These are phyloP conservation scores for Ameiurus melas DNA, from an alignment of 2,113 vertebrate genomes.

Conservation along the genomic window DNA sequence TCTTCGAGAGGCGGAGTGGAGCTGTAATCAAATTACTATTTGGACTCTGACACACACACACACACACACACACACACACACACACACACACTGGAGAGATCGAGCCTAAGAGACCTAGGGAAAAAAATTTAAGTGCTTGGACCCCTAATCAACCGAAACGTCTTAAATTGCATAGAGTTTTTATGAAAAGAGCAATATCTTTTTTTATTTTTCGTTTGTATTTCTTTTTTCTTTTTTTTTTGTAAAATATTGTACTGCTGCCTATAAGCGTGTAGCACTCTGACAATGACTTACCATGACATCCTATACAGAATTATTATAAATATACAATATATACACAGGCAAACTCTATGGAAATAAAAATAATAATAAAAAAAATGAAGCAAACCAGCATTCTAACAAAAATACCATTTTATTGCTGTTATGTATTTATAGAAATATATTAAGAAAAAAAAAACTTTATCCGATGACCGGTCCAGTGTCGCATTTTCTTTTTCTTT, in stretches of 20 bases:
- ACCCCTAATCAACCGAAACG: conserved; percentile 58
- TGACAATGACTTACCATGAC: conserved; percentile 70
- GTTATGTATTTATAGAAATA: conserved; percentile 85
- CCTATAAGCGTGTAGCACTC: conserved; percentile 74
- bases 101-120: conserved; percentile 22
- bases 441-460: conserved; percentile 70
- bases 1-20: neutral
- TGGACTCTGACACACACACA: neutral
- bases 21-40: neutral
- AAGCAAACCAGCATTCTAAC: conserved; percentile 73
- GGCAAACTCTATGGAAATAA: conserved; percentile 50
- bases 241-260: conserved; percentile 71
- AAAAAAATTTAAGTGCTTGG: conserved; percentile 31
- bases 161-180: conserved; percentile 67
- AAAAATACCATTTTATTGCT: conserved; percentile 76
- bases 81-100: conserved; percentile 26
- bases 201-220: conserved; percentile 31
- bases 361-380: conserved; percentile 55
- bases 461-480: conserved; percentile 73
- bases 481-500: conserved; percentile 70
- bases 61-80: no score
- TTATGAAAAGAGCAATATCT: conserved; percentile 74
- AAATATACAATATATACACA: conserved; percentile 39
- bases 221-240: conserved; percentile 52
- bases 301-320: conserved; percentile 66